These are phyloP conservation scores for Colletes latitarsis DNA, from an alignment of 1,140 invertebrate genomes.

Conservation along the genomic window DNA sequence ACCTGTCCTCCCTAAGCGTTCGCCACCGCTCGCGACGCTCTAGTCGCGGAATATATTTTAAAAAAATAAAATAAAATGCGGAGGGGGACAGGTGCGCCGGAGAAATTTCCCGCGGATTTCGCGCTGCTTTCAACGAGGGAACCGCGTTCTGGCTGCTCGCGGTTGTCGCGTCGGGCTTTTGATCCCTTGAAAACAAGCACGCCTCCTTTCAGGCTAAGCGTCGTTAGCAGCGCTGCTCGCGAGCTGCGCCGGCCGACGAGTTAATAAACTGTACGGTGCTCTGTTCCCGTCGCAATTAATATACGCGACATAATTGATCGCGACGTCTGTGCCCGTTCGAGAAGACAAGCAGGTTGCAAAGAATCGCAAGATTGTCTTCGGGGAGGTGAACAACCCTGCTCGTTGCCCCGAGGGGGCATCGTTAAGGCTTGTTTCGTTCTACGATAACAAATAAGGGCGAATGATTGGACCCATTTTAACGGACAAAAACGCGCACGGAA, in stretches of 20 bases:
- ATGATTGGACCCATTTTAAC: no score
- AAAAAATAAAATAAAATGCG: neutral
- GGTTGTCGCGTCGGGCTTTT: constrained; percentile 8
- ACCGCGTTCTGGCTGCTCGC: neutral
- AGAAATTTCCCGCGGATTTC: neutral
- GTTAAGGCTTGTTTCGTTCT: no score
- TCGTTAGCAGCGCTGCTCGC: neutral
- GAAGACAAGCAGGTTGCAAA: no score
- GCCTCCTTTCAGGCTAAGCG: constrained; percentile 28
- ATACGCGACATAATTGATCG: constrained; percentile 8
- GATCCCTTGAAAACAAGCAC: constrained; percentile 25
- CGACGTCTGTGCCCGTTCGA: neutral
- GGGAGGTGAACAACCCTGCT: neutral
- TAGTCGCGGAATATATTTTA: neutral
- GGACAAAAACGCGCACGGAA: no score
- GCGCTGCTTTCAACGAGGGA: neutral
- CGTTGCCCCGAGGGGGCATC: no score
- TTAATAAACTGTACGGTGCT: constrained; percentile 13
- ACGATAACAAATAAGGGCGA: no score
- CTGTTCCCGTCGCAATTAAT: neutral
- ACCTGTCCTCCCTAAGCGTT: constrained; percentile 13
- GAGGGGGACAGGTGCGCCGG: neutral
- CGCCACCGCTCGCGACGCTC: neutral
- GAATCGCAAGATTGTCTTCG: no score
- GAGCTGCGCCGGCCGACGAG: neutral